A percentile compares a stretch with the other conserved stretches of the same genome.
Conservation (phyloP, 1,140 invertebrate genomes). For the Zelostemma sp. region DNA sequence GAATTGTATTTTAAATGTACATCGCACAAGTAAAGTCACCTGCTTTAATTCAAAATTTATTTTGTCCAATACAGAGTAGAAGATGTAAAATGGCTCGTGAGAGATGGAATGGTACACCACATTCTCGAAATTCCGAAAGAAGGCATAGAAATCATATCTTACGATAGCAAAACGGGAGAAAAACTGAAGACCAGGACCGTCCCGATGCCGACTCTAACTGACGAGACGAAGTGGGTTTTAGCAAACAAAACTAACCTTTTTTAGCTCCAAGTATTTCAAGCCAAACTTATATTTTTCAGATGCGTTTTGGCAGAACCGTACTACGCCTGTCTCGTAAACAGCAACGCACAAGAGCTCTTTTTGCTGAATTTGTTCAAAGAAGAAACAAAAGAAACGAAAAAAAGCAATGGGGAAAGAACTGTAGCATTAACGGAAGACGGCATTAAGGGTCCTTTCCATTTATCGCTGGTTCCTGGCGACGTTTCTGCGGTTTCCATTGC, state of each 20-base stretch:
- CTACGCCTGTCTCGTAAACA: slow-evolving; percentile 73
- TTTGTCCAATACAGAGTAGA: slow-evolving; percentile 53
- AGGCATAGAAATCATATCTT: slow-evolving; percentile 79
- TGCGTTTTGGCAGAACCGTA: slow-evolving; percentile 76
- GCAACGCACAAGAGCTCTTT: slow-evolving; percentile 60
- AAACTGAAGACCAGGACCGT: slow-evolving; percentile 74
- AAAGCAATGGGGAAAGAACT: neutral
- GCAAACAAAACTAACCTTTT: slow-evolving; percentile 15
- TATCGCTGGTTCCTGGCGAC: slow-evolving; percentile 57
- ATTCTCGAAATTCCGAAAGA: slow-evolving; percentile 76
- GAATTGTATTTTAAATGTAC: too few relatives aligned
- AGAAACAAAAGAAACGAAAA: slow-evolving; percentile 21
- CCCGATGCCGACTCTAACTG: slow-evolving; percentile 75
- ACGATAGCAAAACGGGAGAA: slow-evolving; percentile 76
- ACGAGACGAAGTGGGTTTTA: slow-evolving; percentile 70
- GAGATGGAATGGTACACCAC: slow-evolving; percentile 76
- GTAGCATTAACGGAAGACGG: slow-evolving; percentile 22
- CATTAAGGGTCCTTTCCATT: slow-evolving; percentile 56
- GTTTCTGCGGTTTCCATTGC: slow-evolving; percentile 40
- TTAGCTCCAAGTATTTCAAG: slow-evolving; percentile 4
- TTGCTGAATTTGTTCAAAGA: slow-evolving; percentile 60
- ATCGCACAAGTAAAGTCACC: too few relatives aligned
- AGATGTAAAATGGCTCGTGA: slow-evolving; percentile 74
- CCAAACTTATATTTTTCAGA: slow-evolving; percentile 61
- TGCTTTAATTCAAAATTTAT: too few relatives aligned